phyloP scores from a whole-genome alignment of 2,888 invertebrate genomes.

The Thysanoteuthis rhombus region DNA sequence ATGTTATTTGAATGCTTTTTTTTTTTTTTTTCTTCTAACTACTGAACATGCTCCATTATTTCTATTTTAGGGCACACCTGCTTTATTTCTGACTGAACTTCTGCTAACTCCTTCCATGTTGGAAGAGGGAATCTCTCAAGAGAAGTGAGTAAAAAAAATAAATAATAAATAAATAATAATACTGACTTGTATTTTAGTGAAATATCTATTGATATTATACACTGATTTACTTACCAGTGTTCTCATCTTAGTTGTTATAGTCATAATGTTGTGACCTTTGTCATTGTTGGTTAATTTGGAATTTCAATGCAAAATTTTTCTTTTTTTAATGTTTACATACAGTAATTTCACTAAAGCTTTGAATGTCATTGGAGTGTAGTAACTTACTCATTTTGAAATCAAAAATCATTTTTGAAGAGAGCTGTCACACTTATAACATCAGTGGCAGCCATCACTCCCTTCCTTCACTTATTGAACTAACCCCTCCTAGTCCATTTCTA shows the following conservation, averaged over 20 bases:
- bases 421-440: too few relatives aligned
- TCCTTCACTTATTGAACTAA: too few relatives aligned
- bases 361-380: neutral
- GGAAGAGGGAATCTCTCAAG: constrained; percentile 41
- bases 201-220: neutral
- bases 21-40: neutral
- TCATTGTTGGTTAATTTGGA: too few relatives aligned
- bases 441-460: too few relatives aligned
- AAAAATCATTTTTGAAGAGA: too few relatives aligned
- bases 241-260: too few relatives aligned
- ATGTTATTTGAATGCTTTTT: neutral
- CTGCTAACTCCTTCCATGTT: constrained; percentile 54
- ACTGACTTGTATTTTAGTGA: neutral
- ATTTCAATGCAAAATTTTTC: too few relatives aligned
- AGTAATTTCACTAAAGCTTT: neutral
- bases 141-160: constrained; percentile 44
- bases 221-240: too few relatives aligned
- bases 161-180: neutral
- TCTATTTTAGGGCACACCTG: constrained; percentile 57
- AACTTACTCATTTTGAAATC: too few relatives aligned
- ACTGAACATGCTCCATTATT: neutral
- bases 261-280: too few relatives aligned
- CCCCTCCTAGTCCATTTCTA: too few relatives aligned
- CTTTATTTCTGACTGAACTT: constrained; percentile 54
- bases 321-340: too few relatives aligned